These are phyloP conservation scores for Nymphalis io DNA, from an alignment of 1,140 invertebrate genomes.

Conservation along the genomic window DNA sequence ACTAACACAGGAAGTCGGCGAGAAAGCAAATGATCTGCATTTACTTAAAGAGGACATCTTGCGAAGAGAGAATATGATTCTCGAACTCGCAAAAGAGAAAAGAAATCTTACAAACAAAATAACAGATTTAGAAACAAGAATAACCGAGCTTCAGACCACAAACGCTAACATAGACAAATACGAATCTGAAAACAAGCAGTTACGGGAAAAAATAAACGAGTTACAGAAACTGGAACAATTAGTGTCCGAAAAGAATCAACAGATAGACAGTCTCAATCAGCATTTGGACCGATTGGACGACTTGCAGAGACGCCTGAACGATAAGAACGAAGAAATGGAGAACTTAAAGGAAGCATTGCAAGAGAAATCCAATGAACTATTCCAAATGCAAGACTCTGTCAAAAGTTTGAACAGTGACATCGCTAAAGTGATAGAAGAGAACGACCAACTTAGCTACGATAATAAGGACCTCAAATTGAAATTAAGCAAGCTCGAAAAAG, in stretches of 20 bases:
- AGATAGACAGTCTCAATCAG: conserved; percentile 78
- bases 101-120: conserved; percentile 76
- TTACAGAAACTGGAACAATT: conserved; percentile 72
- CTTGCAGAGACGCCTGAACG: conserved; percentile 70
- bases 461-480: conserved; percentile 71
- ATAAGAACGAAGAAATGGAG: conserved; percentile 75
- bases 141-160: conserved; percentile 66
- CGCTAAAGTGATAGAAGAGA: conserved; percentile 64
- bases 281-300: conserved; percentile 77
- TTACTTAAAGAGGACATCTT: conserved; percentile 82
- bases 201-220: conserved; percentile 67
- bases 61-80: conserved; percentile 82
- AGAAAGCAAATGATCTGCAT: conserved; percentile 82
- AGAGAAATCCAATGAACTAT: conserved; percentile 69
- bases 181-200: conserved; percentile 66
- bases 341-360: conserved; percentile 67
- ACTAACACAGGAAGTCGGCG: conserved; percentile 80
- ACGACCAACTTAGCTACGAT: conserved; percentile 61
- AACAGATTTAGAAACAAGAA: conserved; percentile 68
- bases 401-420: conserved; percentile 70
- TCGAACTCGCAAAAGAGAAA: conserved; percentile 82
- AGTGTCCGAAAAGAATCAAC: conserved; percentile 78
- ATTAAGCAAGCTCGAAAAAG: conserved; percentile 75
- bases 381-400: conserved; percentile 69
- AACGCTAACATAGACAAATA: conserved; percentile 57